phyloP scores from a whole-genome alignment of 2,113 vertebrate species.

The Pterocles burchelli region DNA sequence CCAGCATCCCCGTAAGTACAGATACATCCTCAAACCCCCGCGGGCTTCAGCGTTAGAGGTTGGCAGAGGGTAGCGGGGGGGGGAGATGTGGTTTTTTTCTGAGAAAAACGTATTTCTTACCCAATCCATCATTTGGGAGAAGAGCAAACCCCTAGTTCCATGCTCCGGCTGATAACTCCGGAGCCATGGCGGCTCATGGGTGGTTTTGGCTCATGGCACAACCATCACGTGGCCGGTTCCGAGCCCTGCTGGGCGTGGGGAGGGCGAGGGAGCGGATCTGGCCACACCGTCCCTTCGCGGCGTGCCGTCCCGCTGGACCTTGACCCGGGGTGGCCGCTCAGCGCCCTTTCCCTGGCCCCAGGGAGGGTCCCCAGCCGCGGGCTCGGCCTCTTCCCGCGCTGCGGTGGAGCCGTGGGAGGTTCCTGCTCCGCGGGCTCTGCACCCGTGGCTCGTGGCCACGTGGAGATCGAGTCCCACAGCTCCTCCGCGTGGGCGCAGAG shows the following conservation, averaged over 20 bases:
- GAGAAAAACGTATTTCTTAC: fast-evolving
- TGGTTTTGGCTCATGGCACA: not conserved
- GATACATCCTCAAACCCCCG: fast-evolving
- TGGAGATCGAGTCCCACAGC: too few relatives aligned
- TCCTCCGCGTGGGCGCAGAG: not conserved
- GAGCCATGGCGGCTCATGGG: fast-evolving
- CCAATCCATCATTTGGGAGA: fast-evolving
- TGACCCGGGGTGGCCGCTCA: too few relatives aligned
- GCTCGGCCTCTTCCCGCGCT: not conserved
- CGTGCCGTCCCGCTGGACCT: too few relatives aligned
- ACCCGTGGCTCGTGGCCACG: not conserved
- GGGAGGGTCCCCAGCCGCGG: too few relatives aligned
- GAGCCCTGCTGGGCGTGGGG: fast-evolving
- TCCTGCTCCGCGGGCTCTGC: not conserved
- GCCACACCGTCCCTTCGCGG: too few relatives aligned
- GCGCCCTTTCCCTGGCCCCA: not conserved
- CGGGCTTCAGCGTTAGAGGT: fast-evolving
- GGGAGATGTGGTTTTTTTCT: not conserved
- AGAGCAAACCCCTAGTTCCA: fast-evolving
- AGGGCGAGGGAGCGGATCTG: too few relatives aligned
- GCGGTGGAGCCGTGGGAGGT: not conserved
- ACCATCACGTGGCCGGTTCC: not conserved
- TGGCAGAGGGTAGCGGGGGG: fast-evolving
- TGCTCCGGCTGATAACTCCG: not conserved
- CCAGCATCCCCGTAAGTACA: constrained; percentile 90